Base-by-base conservation (phyloP, 2,113 vertebrate genomes). In the Megaceryle maxima region DNA sequence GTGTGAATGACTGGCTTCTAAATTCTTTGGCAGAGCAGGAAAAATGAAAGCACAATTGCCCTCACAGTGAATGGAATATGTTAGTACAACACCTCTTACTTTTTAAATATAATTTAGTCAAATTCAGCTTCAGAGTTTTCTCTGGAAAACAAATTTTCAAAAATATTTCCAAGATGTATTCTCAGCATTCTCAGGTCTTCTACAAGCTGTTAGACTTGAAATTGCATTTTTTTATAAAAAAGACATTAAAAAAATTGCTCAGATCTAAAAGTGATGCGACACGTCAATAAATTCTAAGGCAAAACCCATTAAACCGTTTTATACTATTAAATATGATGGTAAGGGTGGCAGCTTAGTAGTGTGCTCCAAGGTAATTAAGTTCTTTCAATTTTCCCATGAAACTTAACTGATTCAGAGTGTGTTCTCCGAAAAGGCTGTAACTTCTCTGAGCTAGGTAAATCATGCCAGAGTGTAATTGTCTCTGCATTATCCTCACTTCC, bases 331-430 rank as follows among this genome's bases (percentile, higher is more conserved):
- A 60, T 89, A 72, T 39, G 69, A 77, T 63, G 64, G 59, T 46
- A 69, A 87, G 68, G 31, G 28, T 94, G 86, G 55, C 69, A 92
- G 84, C 77, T 26, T 28, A 31, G 57, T 56, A 70, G 75, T 87
- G 81, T 82, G 50, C 76, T 96, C 25, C 35, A 53, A 25, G 67
- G 46, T 82, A 92, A 94, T 95, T 93, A 95, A 79, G 66, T 87
- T 96, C n/a, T 92, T 94, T 87, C 35, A 7, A 21, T 79, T 94
- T 96, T 95, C 92, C 80, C 91, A 84, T 89, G 95, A 91, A 95
- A 92, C 28, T 37, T 78, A 63, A 25, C 13, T 0, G 1, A 69
- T 96, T 96, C 69, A 89, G 89, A 93, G 81, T 59, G 3, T 78
- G 22, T 78, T 70, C 37, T 60, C 64, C 79, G 89, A 79, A 91